Percentiles rank a stretch among this genome's conserved stretches.
Conservation (phyloP, 35 echinoderm and acorn worm genomes). For the Heliocidaris tuberculata region DNA sequence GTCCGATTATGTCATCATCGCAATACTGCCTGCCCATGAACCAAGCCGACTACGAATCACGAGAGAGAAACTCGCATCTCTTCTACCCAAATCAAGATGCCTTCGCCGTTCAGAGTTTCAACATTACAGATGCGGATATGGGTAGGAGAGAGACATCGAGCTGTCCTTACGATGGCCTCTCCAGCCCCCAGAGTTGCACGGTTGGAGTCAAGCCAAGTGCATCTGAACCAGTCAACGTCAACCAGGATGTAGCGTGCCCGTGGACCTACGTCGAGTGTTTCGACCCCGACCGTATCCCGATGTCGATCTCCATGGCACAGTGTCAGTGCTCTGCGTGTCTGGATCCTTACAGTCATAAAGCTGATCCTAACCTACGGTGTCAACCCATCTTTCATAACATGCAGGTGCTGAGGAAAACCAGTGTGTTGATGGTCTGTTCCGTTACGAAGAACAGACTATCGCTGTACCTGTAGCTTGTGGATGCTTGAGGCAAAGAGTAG, state of each 20-base stretch:
- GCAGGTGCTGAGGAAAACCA: background rate
- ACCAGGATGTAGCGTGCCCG: background rate
- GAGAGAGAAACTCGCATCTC: background rate
- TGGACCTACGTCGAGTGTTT: constrained; percentile 21
- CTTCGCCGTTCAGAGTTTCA: constrained; percentile 2
- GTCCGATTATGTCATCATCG: background rate
- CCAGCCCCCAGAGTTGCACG: background rate
- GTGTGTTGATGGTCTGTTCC: background rate
- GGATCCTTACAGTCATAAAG: background rate
- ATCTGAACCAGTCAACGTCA: background rate
- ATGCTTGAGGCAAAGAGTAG: background rate
- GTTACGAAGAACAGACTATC: background rate
- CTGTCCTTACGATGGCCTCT: constrained; percentile 15
- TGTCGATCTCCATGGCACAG: constrained; percentile 23
- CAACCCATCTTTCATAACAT: constrained; percentile 12
- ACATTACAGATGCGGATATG: background rate
- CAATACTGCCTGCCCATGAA: background rate
- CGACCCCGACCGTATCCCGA: constrained; percentile 31
- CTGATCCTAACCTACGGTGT: background rate
- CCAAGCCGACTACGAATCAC: background rate
- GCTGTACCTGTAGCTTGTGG: background rate
- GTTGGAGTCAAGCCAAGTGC: background rate
- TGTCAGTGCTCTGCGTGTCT: constrained; percentile 13
- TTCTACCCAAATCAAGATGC: background rate
- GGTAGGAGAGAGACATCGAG: background rate